A percentile compares a stretch with the other conserved stretches of the same genome.
phyloP scores from a whole-genome alignment of 2,113 vertebrate species.

The Pongo abelii region DNA sequence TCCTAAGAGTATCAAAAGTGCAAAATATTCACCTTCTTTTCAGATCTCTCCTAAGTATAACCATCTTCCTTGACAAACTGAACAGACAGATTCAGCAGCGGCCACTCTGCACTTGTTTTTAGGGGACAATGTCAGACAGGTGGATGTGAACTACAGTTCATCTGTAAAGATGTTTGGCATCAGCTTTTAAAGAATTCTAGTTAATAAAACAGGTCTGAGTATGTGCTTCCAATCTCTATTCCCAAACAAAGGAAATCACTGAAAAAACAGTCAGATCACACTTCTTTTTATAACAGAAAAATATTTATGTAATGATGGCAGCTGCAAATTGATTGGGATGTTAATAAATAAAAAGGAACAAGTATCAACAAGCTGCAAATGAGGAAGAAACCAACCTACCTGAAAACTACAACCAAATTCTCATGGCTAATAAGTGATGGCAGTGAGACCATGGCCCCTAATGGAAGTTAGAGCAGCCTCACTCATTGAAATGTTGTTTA shows the following conservation, averaged over 20 bases:
- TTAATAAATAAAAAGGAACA: background rate
- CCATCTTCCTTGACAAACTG: conserved; percentile 16
- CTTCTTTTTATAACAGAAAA: background rate
- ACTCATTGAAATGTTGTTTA: background rate
- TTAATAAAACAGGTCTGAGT: too few species aligned
- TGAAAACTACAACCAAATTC: background rate
- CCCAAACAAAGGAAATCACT: background rate
- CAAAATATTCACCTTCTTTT: conserved; percentile 83
- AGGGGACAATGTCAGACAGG: background rate
- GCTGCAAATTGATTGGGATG: background rate
- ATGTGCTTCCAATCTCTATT: conserved; percentile 18
- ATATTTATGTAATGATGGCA: background rate
- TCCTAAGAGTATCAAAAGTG: conserved; percentile 87
- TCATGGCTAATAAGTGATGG: background rate
- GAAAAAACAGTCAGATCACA: background rate
- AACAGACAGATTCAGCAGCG: background rate
- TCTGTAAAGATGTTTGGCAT: background rate
- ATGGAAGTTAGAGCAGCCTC: background rate
- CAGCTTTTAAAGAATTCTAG: background rate
- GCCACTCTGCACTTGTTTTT: background rate
- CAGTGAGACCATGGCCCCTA: rapidly evolving
- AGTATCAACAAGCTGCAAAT: background rate
- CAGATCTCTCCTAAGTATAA: conserved; percentile 58
- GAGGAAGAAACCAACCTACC: background rate
- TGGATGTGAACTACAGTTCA: background rate